These are phyloP conservation scores for Oryctolagus cuniculus DNA, from an alignment of 2,113 vertebrate species.

Conservation along the genomic window mOryCun1.1 NC_091438.1:126270001-126270500, in stretches of 20 bases:
- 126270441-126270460: slow-evolving; percentile 32
- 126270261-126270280: not conserved
- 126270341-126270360: not conserved
- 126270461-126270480: not conserved
- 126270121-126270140: not conserved
- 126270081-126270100: not conserved
- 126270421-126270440: slow-evolving; percentile 43
- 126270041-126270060: slow-evolving; percentile 1
- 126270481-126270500: not conserved
- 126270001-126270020: not conserved
- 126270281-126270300: not conserved
- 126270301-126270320: slow-evolving; percentile 12
- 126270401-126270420: not conserved
- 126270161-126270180: not conserved
- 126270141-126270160: not conserved
- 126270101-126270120: not conserved
- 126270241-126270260: not conserved
- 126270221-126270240: not conserved
- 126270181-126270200: not conserved
- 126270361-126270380: not conserved
- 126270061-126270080: not conserved
- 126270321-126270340: not conserved
- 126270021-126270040: not conserved
- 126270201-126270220: not conserved
- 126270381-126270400: not conserved